Evolutionary conservation across 2,888 invertebrate species (phyloP), one percentile per base, ranked within the genome.

Genomic region (Hirtodrosophila histrioides): DNA sequence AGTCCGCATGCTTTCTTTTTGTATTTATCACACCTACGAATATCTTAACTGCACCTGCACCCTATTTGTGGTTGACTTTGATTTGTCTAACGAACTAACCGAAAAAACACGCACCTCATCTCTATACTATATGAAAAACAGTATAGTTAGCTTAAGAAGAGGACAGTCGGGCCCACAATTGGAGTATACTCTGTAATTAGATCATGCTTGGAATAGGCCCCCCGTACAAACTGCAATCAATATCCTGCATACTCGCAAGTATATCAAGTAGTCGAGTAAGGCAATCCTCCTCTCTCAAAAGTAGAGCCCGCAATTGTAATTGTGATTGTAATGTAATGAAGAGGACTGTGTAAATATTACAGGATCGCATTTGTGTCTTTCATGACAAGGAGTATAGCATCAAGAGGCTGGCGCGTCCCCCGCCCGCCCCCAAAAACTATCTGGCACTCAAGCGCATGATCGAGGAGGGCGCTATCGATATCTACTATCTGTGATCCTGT

Each of bases 361-460:
- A 90, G 90, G 88, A 90, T 75, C 90, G 89, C 50, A 81, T 90
- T 69, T 90, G 90, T 55, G 85, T 82, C 49, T 90, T 80, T 72
- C 90, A 83, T 78, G 89, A 83, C 62, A 73, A 68, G 56, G 88
- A 89, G 48, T 91, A 89, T 75, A 87, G 81, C 74, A 89, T 91
- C 81, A 79, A 88, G 58, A 68, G 86, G 40, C 71, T 91, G 69
- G 86, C 78, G 24, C 84, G 91, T 11, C 91, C 91, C 27, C 90
- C 91, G 48, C 91, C 91, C 27, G 81, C 89, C 24, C 91, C 91
- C 4, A 83, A 64, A 58, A 90, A 91, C 67, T 90, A 89, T 72
- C 69, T 86, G 62, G 88, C 86, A 37, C 80, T 91, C 33, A 90
- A 89, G 64, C 80, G 87, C 55, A 90, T 91, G 91, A 88, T 91